Evolutionary conservation across 1,140 invertebrate species (phyloP).

Genomic region (Drosophila ananassae): DNA sequence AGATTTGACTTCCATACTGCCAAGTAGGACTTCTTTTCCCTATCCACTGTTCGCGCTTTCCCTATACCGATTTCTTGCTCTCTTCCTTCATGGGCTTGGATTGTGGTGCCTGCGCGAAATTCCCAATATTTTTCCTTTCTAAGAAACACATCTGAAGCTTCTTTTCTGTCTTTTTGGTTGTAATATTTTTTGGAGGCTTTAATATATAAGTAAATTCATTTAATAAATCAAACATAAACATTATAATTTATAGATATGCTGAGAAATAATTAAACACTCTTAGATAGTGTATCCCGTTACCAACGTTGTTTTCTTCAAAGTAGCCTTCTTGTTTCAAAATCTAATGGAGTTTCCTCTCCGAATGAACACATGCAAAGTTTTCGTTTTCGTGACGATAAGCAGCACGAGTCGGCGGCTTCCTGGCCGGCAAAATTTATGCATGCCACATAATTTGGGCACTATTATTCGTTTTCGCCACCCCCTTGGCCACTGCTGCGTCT

Average conservation of each 20-base stretch:
- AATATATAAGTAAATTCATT: neutral
- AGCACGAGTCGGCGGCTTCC: slow-evolving; percentile 69
- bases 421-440: slow-evolving; percentile 76
- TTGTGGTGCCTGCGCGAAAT: slow-evolving; percentile 12
- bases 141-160: too few relatives aligned
- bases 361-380: slow-evolving; percentile 60
- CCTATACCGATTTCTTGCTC: neutral
- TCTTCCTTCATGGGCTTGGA: neutral
- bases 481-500: neutral
- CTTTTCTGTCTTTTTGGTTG: too few relatives aligned
- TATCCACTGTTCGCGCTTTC: neutral
- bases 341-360: slow-evolving; percentile 66
- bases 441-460: slow-evolving; percentile 77
- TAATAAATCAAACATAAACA: neutral
- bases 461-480: slow-evolving; percentile 53
- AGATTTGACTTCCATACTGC: slow-evolving; percentile 68
- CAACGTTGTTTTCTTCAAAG: neutral
- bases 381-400: slow-evolving; percentile 71
- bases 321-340: slow-evolving; percentile 49
- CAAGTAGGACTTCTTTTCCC: slow-evolving; percentile 4
- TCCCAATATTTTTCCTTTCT: slow-evolving; percentile 7
- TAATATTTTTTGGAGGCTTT: neutral
- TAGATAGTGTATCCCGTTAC: slow-evolving; percentile 22
- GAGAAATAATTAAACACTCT: neutral
- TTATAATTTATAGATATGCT: neutral